Evolutionary conservation across 2,797 vertebrate species (phyloP), one percentile per base, ranked within the genome.

Genomic region (Carduelis carduelis): DNA sequence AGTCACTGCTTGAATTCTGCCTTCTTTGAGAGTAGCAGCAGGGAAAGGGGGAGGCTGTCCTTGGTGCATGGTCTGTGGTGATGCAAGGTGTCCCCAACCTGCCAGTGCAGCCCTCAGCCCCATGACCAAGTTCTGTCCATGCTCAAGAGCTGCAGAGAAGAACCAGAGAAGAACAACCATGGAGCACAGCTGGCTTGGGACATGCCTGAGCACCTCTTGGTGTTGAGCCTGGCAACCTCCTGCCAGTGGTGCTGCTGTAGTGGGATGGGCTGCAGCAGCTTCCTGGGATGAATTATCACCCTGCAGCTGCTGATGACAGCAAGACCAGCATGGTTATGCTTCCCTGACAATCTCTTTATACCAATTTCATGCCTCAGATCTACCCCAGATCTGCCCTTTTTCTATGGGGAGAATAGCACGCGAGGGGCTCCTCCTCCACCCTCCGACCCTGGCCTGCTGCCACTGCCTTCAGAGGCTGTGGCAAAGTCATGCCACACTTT

Each of bases 401-500:
- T 76, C 90, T 92, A 14, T 43, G 70, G 53, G 90, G 34, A 90
- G 70, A 89, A 84, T 35, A 79, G 88, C 86, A 93, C 4, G 17
- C 3, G 6, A 93, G 70, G 83, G 81, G 86, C 80, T 95, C 87
- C 93, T 94, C 88, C 75, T 92, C 79, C 49, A 41, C 80, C 60
- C 34, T 0, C 75, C 84, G 72, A 60, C 65, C 59, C 78, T 97
- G 96, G 95, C 93, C 66, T 0, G 1, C 70, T 0, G 90, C 96
- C 91, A 87, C 87, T 0, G 14, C 34, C 79, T 94, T 93, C 0
- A 3, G 89, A 92, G 83, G 89, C 88, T 3, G 0, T 83, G 92
- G 90, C 92, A 96, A 87, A 96, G 95, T 95, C 95, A 83, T 84
- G 86, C 83, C 93, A 95, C 93, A 93, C 84, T 96, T 94, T 87